A percentile compares a stretch with the other conserved stretches of the same genome.
These are phyloP conservation scores for Pogonocherus hispidulus DNA, from an alignment of 2,888 invertebrate species.

Conservation along the genomic window DNA sequence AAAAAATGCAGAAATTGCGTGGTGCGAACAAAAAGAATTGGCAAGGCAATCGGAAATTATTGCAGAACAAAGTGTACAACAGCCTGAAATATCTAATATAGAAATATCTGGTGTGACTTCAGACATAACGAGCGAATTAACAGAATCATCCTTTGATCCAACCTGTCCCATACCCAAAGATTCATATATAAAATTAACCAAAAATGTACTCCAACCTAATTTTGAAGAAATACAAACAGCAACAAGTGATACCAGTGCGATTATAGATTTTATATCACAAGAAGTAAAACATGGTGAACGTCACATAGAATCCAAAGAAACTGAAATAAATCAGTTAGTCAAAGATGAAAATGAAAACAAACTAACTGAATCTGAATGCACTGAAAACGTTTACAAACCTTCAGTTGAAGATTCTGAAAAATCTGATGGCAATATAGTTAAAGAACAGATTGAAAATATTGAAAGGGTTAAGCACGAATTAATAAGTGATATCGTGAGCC, in stretches of 20 bases:
- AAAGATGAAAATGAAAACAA: not conserved
- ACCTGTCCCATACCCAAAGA: slow-evolving; percentile 42
- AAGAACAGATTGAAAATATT: not conserved
- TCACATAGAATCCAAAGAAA: slow-evolving; percentile 23
- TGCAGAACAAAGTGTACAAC: slow-evolving; percentile 8
- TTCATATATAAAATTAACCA: not conserved
- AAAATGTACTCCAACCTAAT: not conserved
- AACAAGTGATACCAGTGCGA: slow-evolving; percentile 16
- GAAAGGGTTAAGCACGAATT: not conserved
- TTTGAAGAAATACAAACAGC: not conserved
- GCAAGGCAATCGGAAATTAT: slow-evolving; percentile 6
- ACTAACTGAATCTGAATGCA: not conserved
- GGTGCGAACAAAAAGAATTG: slow-evolving; percentile 49
- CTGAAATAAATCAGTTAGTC: slow-evolving; percentile 7
- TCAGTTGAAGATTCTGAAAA: not conserved
- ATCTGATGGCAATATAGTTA: not conserved
- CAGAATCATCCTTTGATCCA: slow-evolving; percentile 39
- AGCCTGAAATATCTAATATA: slow-evolving; percentile 8
- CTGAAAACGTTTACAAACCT: not conserved
- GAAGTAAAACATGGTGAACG: slow-evolving; percentile 35
- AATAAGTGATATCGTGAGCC: not conserved
- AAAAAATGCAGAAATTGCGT: slow-evolving; percentile 50
- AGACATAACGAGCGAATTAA: not conserved
- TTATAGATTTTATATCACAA: slow-evolving; percentile 40
- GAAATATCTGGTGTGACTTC: not conserved